phyloP scores from a whole-genome alignment of 2,888 invertebrate species.

The Apamea epomidion region DNA sequence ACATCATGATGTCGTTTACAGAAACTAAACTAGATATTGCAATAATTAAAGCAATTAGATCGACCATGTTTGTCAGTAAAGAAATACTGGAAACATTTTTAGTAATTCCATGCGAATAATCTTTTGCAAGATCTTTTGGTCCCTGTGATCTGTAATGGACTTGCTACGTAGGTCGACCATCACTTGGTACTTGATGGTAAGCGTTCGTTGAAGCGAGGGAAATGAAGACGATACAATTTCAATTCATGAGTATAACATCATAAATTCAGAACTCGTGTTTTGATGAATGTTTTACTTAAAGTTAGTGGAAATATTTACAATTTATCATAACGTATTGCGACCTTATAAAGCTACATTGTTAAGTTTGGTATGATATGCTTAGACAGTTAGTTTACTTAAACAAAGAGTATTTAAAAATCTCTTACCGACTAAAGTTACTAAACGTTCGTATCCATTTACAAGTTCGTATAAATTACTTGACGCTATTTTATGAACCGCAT shows the following conservation, averaged over 20 bases:
- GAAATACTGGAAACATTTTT: neutral
- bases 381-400: conserved; percentile 59
- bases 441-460: conserved; percentile 48
- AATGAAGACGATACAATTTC: neutral
- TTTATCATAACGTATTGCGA: conserved; percentile 57
- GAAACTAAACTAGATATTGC: neutral
- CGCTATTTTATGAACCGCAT: conserved; percentile 44
- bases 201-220: conserved; percentile 1
- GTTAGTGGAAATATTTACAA: conserved; percentile 60
- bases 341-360: conserved; percentile 70
- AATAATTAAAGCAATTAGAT: neutral
- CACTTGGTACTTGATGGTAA: conserved; percentile 22
- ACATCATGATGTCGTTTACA: conserved; percentile 10
- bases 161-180: neutral
- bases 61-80: conserved; percentile 1
- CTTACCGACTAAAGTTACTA: conserved; percentile 39
- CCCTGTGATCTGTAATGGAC: neutral
- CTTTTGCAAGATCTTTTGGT: neutral
- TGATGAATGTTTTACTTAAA: conserved; percentile 44
- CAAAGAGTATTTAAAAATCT: conserved; percentile 64
- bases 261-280: neutral
- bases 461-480: conserved; percentile 51
- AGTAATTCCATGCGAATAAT: neutral
- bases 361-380: conserved; percentile 78
- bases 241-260: conserved; percentile 4